Conservation (phyloP, 2,113 vertebrate species). For the Cepphus grylle region DNA sequence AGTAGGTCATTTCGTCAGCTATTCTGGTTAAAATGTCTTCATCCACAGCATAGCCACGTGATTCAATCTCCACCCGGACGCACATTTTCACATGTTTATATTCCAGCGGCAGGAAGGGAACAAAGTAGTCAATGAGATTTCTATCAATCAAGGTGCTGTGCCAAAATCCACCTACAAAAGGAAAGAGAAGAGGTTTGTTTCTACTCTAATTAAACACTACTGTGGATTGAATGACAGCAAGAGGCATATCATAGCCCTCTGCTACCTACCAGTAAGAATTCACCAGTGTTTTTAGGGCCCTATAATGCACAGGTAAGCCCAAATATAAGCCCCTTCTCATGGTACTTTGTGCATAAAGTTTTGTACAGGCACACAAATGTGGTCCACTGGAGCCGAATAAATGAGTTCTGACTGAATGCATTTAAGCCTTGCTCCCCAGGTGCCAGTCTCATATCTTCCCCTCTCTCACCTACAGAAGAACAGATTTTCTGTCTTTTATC, state of each 20-base stretch:
- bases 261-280: background rate
- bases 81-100: slow-evolving; percentile 90
- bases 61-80: slow-evolving; percentile 77
- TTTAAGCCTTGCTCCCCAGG: background rate
- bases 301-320: background rate
- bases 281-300: background rate
- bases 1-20: slow-evolving; percentile 86
- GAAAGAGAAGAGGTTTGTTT: background rate
- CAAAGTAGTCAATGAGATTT: slow-evolving; percentile 92
- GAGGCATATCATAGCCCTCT: background rate
- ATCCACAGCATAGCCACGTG: slow-evolving; percentile 56
- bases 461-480: background rate
- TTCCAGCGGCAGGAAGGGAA: slow-evolving; percentile 94
- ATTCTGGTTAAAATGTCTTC: slow-evolving; percentile 72
- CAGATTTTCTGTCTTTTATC: background rate
- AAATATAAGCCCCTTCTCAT: background rate
- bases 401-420: background rate
- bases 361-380: background rate
- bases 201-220: background rate
- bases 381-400: background rate
- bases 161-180: slow-evolving; percentile 87
- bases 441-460: background rate
- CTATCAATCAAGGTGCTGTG: slow-evolving; percentile 90
- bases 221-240: rapidly evolving
- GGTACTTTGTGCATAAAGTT: background rate